phyloP scores from a whole-genome alignment of 2,113 vertebrate genomes.

The Microtus richardsoni region DNA sequence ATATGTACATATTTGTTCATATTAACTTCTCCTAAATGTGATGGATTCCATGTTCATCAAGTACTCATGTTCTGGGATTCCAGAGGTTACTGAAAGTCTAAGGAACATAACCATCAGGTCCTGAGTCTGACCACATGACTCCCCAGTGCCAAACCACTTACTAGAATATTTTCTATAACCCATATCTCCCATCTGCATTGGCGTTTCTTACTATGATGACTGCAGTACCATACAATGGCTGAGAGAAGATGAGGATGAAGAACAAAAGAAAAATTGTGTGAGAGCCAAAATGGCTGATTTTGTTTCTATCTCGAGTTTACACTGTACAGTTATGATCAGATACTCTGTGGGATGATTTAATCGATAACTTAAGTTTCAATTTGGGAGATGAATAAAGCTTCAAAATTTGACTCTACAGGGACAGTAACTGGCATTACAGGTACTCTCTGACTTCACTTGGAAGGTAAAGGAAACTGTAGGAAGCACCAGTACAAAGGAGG shows the following conservation, averaged over 20 bases:
- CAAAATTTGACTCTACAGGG: background rate
- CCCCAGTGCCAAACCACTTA: background rate
- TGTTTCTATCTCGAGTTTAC: background rate
- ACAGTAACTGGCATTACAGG: background rate
- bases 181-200: background rate
- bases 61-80: background rate
- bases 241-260: background rate
- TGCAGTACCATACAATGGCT: background rate
- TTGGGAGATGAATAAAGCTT: background rate
- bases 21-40: background rate
- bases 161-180: background rate
- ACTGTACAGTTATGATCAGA: background rate
- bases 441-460: background rate
- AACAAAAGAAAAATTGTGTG: background rate
- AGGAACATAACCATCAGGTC: background rate
- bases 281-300: background rate
- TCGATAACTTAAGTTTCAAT: background rate
- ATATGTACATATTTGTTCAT: background rate
- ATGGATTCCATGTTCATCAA: background rate
- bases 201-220: background rate
- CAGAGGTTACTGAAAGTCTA: background rate
- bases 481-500: background rate
- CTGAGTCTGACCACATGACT: background rate
- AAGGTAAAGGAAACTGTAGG: background rate
- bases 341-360: conserved; percentile 17